phyloP scores from a whole-genome alignment of 2,888 invertebrate species.

The Autographa gamma region DNA sequence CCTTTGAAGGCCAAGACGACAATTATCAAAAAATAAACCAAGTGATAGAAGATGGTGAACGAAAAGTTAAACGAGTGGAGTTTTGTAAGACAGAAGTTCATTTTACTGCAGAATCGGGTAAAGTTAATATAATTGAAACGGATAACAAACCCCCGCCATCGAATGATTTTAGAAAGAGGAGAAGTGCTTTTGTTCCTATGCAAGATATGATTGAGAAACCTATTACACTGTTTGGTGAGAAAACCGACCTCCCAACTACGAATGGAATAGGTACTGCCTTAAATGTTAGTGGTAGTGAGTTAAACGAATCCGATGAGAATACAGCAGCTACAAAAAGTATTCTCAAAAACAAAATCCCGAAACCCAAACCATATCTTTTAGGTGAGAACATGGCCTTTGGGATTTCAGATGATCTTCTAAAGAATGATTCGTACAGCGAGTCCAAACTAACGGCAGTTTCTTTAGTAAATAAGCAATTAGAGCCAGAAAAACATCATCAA shows the following conservation, averaged over 20 bases:
- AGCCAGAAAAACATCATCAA: constrained; percentile 68
- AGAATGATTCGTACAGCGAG: constrained; percentile 58
- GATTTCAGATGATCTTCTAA: constrained; percentile 61
- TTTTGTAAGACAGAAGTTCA: constrained; percentile 97
- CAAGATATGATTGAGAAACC: constrained; percentile 85
- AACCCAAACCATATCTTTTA: constrained; percentile 93
- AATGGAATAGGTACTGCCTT: constrained; percentile 59
- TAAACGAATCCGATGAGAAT: constrained; percentile 85
- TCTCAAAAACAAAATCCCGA: constrained; percentile 92
- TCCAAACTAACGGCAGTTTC: constrained; percentile 74
- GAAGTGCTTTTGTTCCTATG: constrained; percentile 87
- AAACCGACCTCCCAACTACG: constrained; percentile 66
- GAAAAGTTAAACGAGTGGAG: constrained; percentile 92
- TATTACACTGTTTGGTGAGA: constrained; percentile 91
- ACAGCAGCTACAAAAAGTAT: constrained; percentile 91
- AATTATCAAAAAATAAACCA: constrained; percentile 66
- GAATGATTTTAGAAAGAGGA: constrained; percentile 92
- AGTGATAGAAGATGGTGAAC: constrained; percentile 76
- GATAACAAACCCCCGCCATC: constrained; percentile 96
- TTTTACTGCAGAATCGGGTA: constrained; percentile 95
- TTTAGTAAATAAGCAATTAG: constrained; percentile 80
- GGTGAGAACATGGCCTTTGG: constrained; percentile 90
- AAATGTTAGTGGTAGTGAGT: constrained; percentile 64
- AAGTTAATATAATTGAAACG: constrained; percentile 95
- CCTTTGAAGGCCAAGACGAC: constrained; percentile 72